Percentiles rank a stretch among this genome's conserved stretches.
These are phyloP conservation scores for Corythornis madagascariensis DNA, from an alignment of 2,113 vertebrate genomes.

Conservation along the genomic window DNA sequence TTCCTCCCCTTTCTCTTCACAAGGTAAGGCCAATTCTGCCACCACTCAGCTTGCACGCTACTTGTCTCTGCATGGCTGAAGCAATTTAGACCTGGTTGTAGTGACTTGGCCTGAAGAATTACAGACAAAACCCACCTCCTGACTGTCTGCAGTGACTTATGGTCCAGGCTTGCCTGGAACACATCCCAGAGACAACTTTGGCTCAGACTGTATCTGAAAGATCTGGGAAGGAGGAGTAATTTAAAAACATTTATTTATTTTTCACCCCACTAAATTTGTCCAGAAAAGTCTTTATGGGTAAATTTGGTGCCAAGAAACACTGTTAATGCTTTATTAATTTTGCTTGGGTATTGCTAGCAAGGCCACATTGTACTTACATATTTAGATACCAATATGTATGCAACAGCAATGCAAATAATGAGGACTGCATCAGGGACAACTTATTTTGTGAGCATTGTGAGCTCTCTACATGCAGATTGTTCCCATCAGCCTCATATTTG, in stretches of 20 bases:
- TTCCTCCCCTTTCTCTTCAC: not conserved
- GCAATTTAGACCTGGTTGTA: not conserved
- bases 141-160: not conserved
- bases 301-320: not conserved
- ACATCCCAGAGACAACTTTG: not conserved
- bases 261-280: not conserved
- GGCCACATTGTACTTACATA: not conserved
- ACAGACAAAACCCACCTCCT: not conserved
- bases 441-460: not conserved
- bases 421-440: constrained; percentile 5
- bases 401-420: not conserved
- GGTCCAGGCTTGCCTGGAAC: not conserved
- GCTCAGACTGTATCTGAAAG: not conserved
- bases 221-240: not conserved
- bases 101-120: not conserved
- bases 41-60: not conserved
- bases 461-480: not conserved
- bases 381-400: not conserved
- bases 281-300: not conserved
- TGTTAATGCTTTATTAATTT: not conserved
- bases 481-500: not conserved
- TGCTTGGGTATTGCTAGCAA: not conserved
- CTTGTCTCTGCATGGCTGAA: not conserved
- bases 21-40: not conserved
- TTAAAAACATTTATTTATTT: not conserved